A percentile compares a stretch with the other conserved stretches of the same genome.
phyloP scores from a whole-genome alignment of 2,797 vertebrate genomes.

The Podargus strigoides region DNA sequence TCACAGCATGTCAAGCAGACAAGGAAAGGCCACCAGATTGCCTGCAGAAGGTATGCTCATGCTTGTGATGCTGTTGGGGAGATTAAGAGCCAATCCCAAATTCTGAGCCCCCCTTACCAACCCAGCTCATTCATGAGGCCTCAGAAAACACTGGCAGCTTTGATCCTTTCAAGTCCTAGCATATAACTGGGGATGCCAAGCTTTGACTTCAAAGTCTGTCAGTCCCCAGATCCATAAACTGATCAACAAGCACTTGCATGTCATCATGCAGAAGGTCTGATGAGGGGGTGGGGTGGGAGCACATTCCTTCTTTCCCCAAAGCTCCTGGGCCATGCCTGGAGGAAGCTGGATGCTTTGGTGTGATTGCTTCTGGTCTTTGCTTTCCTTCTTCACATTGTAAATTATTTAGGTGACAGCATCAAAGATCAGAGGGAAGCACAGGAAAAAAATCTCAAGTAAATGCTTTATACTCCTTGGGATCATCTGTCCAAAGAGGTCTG shows the following conservation, averaged over 20 bases:
- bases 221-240: slow-evolving; percentile 39
- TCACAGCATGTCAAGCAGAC: background rate
- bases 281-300: background rate
- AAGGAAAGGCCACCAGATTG: slow-evolving; percentile 24
- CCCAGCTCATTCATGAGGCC: background rate
- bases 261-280: slow-evolving; percentile 13
- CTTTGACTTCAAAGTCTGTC: slow-evolving; percentile 56
- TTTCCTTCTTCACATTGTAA: slow-evolving; percentile 56
- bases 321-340: background rate
- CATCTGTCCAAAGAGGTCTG: slow-evolving; percentile 27
- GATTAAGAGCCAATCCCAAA: background rate
- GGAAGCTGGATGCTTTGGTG: slow-evolving; percentile 39
- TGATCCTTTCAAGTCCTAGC: slow-evolving; percentile 43
- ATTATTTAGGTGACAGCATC: slow-evolving; percentile 57
- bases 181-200: slow-evolving; percentile 41
- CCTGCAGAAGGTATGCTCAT: background rate
- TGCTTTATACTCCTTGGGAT: slow-evolving; percentile 35
- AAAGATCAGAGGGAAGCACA: slow-evolving; percentile 41
- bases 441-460: slow-evolving; percentile 9
- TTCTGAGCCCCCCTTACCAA: slow-evolving; percentile 8
- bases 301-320: slow-evolving; percentile 21
- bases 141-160: slow-evolving; percentile 18
- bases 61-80: background rate
- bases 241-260: slow-evolving; percentile 46
- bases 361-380: slow-evolving; percentile 53